Base-by-base conservation (phyloP, 1,140 invertebrate species). In the Hyphantria cunea region DNA sequence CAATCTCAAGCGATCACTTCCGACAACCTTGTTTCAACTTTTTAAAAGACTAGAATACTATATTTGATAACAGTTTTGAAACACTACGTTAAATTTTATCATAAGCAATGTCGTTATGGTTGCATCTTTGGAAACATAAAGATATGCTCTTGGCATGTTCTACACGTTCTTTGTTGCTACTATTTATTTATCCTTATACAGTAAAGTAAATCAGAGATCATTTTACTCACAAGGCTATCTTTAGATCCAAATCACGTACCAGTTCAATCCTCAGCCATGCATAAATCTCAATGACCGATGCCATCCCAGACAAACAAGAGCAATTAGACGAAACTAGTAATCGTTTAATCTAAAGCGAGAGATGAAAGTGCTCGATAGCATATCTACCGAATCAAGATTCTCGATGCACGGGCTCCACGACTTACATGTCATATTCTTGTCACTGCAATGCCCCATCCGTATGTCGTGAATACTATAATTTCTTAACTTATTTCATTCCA, bases 301-400 rank as follows among this genome's bases (percentile, higher is more conserved):
- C 70, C 58, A 65, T 58, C 58, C 74, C 74, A 80, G 74, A 78
- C 80, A 75, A 78, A 82, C 74, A 72, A 74, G 73, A 75, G 81
- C 84, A 86, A 86, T 89, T 89, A 89, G 81, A 86, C 72, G 79
- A 80, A 84, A 82, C 76, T 70, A 68, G 76, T 79, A 84, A 86
- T 89, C 82, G 74, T 76, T 75, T 81, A 78, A 87, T 87, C 83
- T 84, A 70, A 80, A 68, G 54, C 66, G 62, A 71, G 63, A 86
- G 86, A 89, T 89, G 86, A 89, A 89, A 89, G 86, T 86, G 66
- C 64, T 48, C 66, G 86, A 89, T 86, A 89, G 62, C 47, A 59
- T 65, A 85, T 86, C 77, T 64, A 56, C 67, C 68, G 62, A 74
- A 84, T 85, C 83, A 70, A 60, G 72, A 74, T 64, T 71, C 74